These are phyloP conservation scores for Chascanopsetta lugubris DNA, from an alignment of 2,113 vertebrate genomes.

Conservation along the genomic window DNA sequence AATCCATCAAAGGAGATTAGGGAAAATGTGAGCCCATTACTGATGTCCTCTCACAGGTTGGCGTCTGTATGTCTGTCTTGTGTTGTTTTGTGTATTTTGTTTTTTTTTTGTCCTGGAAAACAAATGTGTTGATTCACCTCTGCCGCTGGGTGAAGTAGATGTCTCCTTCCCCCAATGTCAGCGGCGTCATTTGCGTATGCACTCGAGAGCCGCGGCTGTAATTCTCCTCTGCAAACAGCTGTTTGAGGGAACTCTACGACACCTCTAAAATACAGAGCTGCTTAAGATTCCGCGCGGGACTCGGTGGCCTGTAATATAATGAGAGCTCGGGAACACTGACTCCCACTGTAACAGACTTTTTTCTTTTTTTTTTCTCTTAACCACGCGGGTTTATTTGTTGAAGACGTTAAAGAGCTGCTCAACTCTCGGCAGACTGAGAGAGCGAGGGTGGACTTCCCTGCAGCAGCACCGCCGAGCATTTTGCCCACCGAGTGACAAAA, in stretches of 20 bases:
- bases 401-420: constrained; percentile 37
- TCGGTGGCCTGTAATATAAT: constrained; percentile 21
- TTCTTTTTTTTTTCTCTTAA: constrained; percentile 3
- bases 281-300: constrained; percentile 23
- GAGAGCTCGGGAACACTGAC: constrained; percentile 1
- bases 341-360: not conserved
- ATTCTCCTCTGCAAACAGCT: constrained; percentile 25
- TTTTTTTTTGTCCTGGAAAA: too few species aligned
- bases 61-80: constrained; percentile 59
- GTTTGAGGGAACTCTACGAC: constrained; percentile 30
- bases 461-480: constrained; percentile 48
- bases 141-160: constrained; percentile 62
- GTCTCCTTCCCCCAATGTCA: constrained; percentile 45
- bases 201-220: constrained; percentile 42
- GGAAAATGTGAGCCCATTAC: constrained; percentile 91
- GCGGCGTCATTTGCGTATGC: constrained; percentile 49
- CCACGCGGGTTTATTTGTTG: constrained; percentile 8
- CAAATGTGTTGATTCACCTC: constrained; percentile 79
- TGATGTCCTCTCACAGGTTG: constrained; percentile 84
- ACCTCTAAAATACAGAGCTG: constrained; percentile 37
- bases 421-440: constrained; percentile 30
- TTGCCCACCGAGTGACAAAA: constrained; percentile 75
- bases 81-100: constrained; percentile 64
- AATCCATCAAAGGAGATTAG: constrained; percentile 94
- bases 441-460: constrained; percentile 35